Evolutionary conservation across 2,113 vertebrate genomes (phyloP), one percentile per base, ranked within the genome.

Genomic region (Perca flavescens): DNA sequence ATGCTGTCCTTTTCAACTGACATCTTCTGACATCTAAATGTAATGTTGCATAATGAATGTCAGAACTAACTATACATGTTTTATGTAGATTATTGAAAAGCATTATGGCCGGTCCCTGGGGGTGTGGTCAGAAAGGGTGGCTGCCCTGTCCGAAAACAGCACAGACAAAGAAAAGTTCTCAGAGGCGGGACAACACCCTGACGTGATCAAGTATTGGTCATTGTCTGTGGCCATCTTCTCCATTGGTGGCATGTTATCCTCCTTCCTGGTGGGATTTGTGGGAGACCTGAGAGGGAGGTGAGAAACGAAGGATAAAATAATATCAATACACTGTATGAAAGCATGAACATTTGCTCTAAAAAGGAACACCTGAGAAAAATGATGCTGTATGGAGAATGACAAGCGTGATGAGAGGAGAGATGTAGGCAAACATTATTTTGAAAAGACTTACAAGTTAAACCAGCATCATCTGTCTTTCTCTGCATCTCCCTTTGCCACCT

Each of bases 181-280:
- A 1, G 86, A 78, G 6, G 75, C 47, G 5, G 77, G 57, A 1
- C 57, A 77, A 0, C 53, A 95, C 1, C 80, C 94, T 4, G 0
- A 90, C 0, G 88, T 99, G 28, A 91, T 95, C 82, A 96, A 97
- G 95, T 95, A 97, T 80, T 99, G 97, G 97, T 97, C 98, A 5
- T 82, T 99, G 49, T 99, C 98, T 0, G 98, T 99, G 74, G 95
- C 98, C 0, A 94, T 96, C 89, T 99, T 99, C 57, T 96, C 97
- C 50, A 10, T 99, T 0, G 98, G 98, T 0, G 98, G 98, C 28
- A 95, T 99, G 96, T 11, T 98, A 19, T 98, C 98, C 1, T 99
- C 98, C 34, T 99, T 99, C 93, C 94, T 99, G 25, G 97, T 98
- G 80, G 97, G 98, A 49, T 97, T 95, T 94, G 94, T 98, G 15